Percentiles rank a stretch among this genome's conserved stretches.
Evolutionary conservation across 1,140 invertebrate genomes (phyloP).

Genomic region (Euura lappo): DNA sequence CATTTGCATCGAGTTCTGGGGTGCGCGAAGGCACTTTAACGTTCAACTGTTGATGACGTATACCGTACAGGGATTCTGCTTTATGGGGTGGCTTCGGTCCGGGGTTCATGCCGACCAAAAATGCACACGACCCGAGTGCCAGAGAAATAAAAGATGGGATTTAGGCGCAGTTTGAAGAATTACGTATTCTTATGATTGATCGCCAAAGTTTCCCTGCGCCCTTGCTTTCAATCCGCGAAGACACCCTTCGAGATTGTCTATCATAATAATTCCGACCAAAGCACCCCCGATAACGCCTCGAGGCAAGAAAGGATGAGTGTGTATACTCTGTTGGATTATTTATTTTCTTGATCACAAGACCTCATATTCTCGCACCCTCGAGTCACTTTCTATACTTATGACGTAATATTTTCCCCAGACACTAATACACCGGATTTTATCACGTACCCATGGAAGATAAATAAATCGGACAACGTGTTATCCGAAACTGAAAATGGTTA

Average conservation of each 20-base stretch:
- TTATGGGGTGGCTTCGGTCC: background rate
- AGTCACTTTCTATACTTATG: background rate
- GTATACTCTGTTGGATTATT: background rate
- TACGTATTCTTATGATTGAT: background rate
- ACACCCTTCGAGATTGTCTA: background rate
- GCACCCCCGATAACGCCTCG: background rate
- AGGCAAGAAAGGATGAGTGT: too few species aligned
- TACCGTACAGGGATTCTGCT: background rate
- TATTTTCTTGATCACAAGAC: background rate
- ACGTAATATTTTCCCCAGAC: background rate
- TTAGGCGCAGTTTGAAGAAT: background rate
- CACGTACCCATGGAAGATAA: background rate
- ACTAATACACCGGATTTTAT: too few species aligned
- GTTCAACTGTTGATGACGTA: slow-evolving; percentile 7
- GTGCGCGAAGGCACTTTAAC: background rate
- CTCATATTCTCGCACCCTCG: background rate
- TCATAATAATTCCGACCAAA: background rate
- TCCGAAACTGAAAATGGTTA: background rate
- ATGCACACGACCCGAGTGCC: too few species aligned
- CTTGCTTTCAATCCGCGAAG: background rate
- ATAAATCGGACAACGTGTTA: background rate
- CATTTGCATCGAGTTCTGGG: background rate
- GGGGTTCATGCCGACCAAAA: too few species aligned
- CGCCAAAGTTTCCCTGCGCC: background rate
- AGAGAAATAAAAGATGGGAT: too few species aligned